Evolutionary conservation across 1,140 invertebrate species (phyloP).

Genomic region (Ruditapes philippinarum): DNA sequence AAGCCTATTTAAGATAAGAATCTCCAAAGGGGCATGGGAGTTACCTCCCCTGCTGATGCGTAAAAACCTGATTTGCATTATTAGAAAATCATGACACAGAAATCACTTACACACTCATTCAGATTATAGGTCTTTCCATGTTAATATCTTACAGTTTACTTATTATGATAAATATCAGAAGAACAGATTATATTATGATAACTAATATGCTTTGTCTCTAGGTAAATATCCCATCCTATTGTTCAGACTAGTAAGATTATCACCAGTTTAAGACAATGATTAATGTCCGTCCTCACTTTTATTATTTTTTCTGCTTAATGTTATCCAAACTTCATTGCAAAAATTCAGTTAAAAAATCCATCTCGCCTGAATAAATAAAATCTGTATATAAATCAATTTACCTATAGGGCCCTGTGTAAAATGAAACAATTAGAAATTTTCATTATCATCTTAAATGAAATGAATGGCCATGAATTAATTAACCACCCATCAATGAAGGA

Average conservation of each 20-base stretch:
- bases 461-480: background rate
- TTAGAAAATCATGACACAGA: background rate
- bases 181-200: constrained; percentile 1
- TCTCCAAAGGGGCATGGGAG: background rate
- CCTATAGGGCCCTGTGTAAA: too few species aligned
- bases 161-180: background rate
- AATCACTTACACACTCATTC: constrained; percentile 1
- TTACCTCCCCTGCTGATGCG: background rate
- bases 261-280: too few species aligned
- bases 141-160: constrained; percentile 2
- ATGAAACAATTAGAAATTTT: too few species aligned
- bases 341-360: too few species aligned
- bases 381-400: too few species aligned
- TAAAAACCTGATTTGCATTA: background rate
- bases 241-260: too few species aligned
- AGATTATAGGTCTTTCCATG: background rate
- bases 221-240: too few species aligned
- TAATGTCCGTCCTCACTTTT: too few species aligned
- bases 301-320: too few species aligned
- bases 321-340: too few species aligned
- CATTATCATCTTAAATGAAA: background rate
- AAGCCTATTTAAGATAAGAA: constrained; percentile 17
- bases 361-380: too few species aligned
- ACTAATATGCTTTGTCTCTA: background rate
- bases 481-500: background rate